Percentiles rank a stretch among this genome's conserved stretches.
Evolutionary conservation across 2,888 invertebrate species (phyloP).

Genomic region (Timema podura): DNA sequence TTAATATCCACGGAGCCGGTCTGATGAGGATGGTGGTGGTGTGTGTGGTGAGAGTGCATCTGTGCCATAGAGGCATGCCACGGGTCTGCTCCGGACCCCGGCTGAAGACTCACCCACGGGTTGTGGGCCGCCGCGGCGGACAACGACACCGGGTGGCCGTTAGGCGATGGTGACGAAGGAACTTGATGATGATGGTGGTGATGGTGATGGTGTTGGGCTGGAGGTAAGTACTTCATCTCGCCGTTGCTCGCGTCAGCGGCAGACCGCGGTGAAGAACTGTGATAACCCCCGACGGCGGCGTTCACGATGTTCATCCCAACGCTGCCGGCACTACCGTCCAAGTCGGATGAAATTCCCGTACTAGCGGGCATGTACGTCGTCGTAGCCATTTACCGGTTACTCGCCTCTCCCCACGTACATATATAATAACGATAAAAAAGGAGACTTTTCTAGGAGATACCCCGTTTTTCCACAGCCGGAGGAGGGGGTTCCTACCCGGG

Average conservation of each 20-base stretch:
- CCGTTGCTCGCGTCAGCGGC: conserved; percentile 83
- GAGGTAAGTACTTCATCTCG: conserved; percentile 91
- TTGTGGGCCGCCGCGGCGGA: conserved; percentile 54
- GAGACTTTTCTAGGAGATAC: conserved; percentile 21
- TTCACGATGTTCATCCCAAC: conserved; percentile 45
- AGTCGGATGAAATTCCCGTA: conserved; percentile 70
- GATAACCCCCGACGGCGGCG: conserved; percentile 62
- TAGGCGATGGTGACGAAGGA: conserved; percentile 64
- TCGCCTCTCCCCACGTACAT: conserved; percentile 10
- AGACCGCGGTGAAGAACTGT: conserved; percentile 79
- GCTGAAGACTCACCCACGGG: conserved; percentile 82
- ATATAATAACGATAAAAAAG: conserved; percentile 17
- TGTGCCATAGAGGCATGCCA: conserved; percentile 67
- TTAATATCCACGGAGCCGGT: conserved; percentile 65
- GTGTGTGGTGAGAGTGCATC: conserved; percentile 65
- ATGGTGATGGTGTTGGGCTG: conserved; percentile 80
- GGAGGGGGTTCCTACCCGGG: conserved; percentile 24
- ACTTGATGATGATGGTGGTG: conserved; percentile 67
- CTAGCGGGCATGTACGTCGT: conserved; percentile 87
- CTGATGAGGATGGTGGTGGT: conserved; percentile 70
- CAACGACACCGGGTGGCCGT: conserved; percentile 55
- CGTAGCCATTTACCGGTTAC: conserved; percentile 68
- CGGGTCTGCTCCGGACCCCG: conserved; percentile 61
- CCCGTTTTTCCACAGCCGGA: conserved; percentile 23
- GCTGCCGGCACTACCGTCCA: conserved; percentile 54